phyloP scores from a whole-genome alignment of 2,113 vertebrate genomes.

The Dipodomys merriami region DNA sequence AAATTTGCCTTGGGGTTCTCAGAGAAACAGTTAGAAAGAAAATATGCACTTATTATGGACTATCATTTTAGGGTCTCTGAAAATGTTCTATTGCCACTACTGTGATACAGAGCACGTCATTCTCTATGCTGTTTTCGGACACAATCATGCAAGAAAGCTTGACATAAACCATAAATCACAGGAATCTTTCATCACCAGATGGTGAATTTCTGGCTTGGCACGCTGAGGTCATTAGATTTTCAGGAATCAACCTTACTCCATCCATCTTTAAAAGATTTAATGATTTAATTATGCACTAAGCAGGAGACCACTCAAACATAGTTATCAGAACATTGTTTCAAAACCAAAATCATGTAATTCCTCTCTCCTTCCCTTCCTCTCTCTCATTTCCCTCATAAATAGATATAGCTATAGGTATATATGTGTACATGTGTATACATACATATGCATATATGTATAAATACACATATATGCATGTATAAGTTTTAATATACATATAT shows the following conservation, averaged over 20 bases:
- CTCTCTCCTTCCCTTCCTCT: too few species aligned
- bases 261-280: background rate
- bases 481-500: background rate
- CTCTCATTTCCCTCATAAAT: too few species aligned
- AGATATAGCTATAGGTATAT: too few species aligned
- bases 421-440: too few species aligned
- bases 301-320: background rate
- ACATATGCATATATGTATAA: too few species aligned
- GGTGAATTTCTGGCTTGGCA: slow-evolving; percentile 50
- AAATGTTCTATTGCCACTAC: background rate
- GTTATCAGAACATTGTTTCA: background rate
- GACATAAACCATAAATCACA: background rate
- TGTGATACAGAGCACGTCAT: background rate
- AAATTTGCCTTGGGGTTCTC: background rate
- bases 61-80: background rate
- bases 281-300: slow-evolving; percentile 1
- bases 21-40: background rate
- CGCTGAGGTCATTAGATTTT: background rate
- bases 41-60: background rate
- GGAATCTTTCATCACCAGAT: slow-evolving; percentile 63
- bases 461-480: too few species aligned
- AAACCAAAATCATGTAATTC: too few species aligned
- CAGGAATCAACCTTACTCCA: background rate
- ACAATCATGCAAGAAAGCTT: background rate
- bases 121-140: background rate